phyloP scores from a whole-genome alignment of 2,888 invertebrate genomes.

The Lypha dubia region DNA sequence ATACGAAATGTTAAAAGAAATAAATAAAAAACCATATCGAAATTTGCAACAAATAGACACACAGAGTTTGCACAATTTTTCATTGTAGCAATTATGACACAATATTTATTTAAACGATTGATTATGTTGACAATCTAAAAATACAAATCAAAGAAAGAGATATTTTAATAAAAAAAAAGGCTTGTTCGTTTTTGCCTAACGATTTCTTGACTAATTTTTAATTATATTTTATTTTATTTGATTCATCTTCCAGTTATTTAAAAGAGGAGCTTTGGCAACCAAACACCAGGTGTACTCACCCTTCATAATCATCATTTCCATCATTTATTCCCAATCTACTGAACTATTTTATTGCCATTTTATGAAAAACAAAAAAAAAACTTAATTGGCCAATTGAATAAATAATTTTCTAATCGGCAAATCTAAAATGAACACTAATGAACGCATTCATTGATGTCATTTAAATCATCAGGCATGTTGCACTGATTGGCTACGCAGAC shows the following conservation, averaged over 20 bases:
- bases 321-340: background rate
- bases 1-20: background rate
- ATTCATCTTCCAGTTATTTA: background rate
- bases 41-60: slow-evolving; percentile 40
- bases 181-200: background rate
- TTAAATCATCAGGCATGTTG: background rate
- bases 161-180: background rate
- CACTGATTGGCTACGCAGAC: background rate
- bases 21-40: slow-evolving; percentile 36
- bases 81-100: slow-evolving; percentile 24
- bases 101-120: slow-evolving; percentile 12
- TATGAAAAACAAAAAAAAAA: background rate
- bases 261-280: slow-evolving; percentile 40
- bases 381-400: slow-evolving; percentile 1
- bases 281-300: too few relatives aligned
- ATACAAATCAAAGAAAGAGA: background rate
- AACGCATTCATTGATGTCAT: slow-evolving; percentile 33
- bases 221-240: slow-evolving; percentile 12
- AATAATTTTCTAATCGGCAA: slow-evolving; percentile 22
- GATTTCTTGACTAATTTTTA: slow-evolving; percentile 14
- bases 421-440: slow-evolving; percentile 29
- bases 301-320: slow-evolving; percentile 7
- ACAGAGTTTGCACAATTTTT: slow-evolving; percentile 37
- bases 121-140: background rate
- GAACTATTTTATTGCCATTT: background rate